Evolutionary conservation across 2,113 vertebrate species (phyloP).

Genomic region (Helogale parvula): DNA sequence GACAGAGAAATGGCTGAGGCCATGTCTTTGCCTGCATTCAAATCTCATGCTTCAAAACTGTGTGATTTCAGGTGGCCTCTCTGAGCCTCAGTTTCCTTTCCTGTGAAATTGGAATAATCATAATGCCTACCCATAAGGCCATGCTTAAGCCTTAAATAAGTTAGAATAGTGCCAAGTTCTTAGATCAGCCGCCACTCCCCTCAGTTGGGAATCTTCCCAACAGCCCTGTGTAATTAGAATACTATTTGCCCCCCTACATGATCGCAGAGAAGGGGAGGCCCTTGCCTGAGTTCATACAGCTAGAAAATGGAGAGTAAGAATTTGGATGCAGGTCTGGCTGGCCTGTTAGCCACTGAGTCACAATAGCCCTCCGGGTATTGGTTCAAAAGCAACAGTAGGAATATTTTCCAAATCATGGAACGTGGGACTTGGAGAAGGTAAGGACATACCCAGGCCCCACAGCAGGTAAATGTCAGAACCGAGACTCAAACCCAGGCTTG

Average conservation of each 20-base stretch:
- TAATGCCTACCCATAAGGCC: not conserved
- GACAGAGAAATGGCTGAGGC: not conserved
- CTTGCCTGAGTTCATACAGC: not conserved
- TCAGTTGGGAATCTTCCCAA: not conserved
- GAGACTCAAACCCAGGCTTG: not conserved
- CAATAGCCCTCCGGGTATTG: not conserved
- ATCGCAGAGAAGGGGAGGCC: not conserved
- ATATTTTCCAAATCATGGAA: conserved; percentile 41
- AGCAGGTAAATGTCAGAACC: not conserved
- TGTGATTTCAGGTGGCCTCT: not conserved
- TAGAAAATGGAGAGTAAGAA: not conserved
- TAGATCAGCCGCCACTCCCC: not conserved
- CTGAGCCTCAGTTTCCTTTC: conserved; percentile 29
- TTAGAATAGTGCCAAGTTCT: not conserved
- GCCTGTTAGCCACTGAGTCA: not conserved
- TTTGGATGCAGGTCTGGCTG: not conserved
- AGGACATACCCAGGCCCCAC: not conserved
- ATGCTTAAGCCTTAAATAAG: not conserved
- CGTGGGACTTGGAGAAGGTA: conserved; percentile 6
- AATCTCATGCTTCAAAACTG: not conserved
- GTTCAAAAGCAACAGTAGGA: not conserved
- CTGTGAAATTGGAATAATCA: not conserved
- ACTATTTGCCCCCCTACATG: not conserved
- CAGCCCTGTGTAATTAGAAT: not conserved
- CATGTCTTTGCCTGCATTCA: not conserved